These are phyloP conservation scores for Rousettus leschenaultii DNA, from an alignment of 2,113 vertebrate species.

Conservation along the genomic window DNA sequence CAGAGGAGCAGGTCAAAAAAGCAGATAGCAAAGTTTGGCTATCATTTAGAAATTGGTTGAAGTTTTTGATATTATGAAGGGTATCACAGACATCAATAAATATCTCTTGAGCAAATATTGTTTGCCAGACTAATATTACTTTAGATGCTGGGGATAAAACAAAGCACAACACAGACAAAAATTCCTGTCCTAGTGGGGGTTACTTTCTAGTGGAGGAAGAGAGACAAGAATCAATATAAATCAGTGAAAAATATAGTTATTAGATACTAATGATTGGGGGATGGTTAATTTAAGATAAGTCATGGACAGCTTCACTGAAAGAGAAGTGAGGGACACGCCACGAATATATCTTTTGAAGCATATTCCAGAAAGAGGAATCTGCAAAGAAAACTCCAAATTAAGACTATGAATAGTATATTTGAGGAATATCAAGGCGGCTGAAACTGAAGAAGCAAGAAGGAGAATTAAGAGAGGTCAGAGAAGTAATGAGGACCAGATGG, in stretches of 20 bases:
- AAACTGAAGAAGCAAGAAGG: background rate
- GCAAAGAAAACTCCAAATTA: background rate
- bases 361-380: background rate
- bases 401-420: background rate
- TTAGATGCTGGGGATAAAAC: background rate
- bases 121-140: background rate
- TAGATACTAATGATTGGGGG: background rate
- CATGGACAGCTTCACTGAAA: background rate
- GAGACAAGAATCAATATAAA: background rate
- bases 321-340: background rate
- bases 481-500: background rate
- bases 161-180: background rate
- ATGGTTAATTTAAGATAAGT: background rate
- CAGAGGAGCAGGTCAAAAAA: background rate
- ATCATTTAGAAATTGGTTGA: background rate
- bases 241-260: background rate
- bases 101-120: background rate
- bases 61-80: background rate
- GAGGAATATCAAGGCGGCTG: background rate
- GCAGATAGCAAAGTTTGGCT: background rate
- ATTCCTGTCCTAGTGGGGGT: background rate
- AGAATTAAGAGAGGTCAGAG: background rate
- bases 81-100: background rate
- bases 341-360: background rate
- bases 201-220: background rate